A percentile compares a stretch with the other conserved stretches of the same genome.
phyloP scores from a whole-genome alignment of 2,888 invertebrate species.

The Noctua pronuba region DNA sequence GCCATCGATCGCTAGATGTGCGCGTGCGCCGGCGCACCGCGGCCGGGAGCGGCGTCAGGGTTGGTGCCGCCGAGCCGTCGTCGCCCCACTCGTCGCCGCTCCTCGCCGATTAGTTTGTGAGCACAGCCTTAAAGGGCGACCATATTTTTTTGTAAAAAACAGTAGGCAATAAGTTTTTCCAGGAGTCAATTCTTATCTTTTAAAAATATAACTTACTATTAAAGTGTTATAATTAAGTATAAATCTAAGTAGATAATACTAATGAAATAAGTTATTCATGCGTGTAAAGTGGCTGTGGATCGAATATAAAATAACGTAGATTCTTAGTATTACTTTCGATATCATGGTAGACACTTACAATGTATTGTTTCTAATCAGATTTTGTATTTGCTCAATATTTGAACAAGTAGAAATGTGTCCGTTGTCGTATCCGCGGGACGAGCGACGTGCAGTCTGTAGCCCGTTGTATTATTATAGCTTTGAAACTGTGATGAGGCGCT shows the following conservation, averaged over 20 bases:
- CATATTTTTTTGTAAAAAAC: neutral
- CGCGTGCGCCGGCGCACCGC: no score
- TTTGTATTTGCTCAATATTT: constrained; percentile 38
- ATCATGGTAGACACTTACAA: constrained; percentile 30
- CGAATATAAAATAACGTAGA: constrained; percentile 32
- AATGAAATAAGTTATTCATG: constrained; percentile 26
- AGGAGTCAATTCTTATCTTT: neutral
- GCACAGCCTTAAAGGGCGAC: neutral
- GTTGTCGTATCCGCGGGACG: neutral
- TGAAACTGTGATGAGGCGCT: neutral
- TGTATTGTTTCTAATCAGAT: constrained; percentile 12
- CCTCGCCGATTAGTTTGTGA: no score
- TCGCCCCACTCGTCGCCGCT: no score
- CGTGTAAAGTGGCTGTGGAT: constrained; percentile 55
- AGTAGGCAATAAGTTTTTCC: neutral
- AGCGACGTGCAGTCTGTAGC: neutral
- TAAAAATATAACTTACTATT: neutral
- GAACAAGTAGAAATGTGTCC: neutral
- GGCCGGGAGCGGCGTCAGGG: neutral
- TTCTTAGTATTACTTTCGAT: constrained; percentile 27
- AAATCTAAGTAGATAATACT: neutral
- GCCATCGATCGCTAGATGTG: neutral
- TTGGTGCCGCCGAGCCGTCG: neutral
- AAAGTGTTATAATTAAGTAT: neutral
- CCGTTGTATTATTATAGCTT: neutral